A percentile compares a stretch with the other conserved stretches of the same genome.
Evolutionary conservation across 1,140 invertebrate species (phyloP).

Genomic region (Ips typographus): DNA sequence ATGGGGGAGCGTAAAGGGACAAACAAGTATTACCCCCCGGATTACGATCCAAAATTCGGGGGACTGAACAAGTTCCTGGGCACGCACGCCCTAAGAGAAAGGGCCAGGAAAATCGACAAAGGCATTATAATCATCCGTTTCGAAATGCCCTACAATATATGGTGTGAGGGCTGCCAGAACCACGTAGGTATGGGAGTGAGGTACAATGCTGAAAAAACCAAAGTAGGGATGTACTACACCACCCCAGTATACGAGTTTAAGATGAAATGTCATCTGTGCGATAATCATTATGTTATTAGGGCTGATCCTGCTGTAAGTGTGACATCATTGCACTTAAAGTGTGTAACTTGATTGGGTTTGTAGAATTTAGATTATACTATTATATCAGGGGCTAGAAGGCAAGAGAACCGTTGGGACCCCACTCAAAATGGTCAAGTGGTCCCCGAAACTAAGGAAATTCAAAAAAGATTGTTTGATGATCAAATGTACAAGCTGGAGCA

Average conservation of each 20-base stretch:
- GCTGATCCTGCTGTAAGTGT: constrained; percentile 90
- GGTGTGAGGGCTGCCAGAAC: constrained; percentile 97
- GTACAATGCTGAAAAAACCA: constrained; percentile 99
- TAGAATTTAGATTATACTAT: constrained; percentile 98
- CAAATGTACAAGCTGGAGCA: constrained; percentile 97
- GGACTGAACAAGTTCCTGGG: constrained; percentile 93
- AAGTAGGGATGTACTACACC: constrained; percentile 98
- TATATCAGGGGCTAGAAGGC: constrained; percentile 88
- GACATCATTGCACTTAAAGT: not conserved
- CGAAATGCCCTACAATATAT: constrained; percentile 99
- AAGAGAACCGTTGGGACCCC: constrained; percentile 98
- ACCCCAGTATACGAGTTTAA: constrained; percentile 97
- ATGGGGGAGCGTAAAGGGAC: constrained; percentile 98
- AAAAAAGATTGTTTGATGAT: constrained; percentile 86
- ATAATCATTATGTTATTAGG: constrained; percentile 98
- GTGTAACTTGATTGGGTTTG: constrained; percentile 43
- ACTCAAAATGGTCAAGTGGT: constrained; percentile 93
- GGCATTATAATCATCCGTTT: constrained; percentile 98
- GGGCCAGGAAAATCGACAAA: constrained; percentile 90
- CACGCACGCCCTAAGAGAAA: constrained; percentile 93
- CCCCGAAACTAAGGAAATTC: constrained; percentile 85
- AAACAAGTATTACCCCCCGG: constrained; percentile 98
- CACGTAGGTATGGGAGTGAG: constrained; percentile 99
- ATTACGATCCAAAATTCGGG: constrained; percentile 92
- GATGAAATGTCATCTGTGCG: constrained; percentile 99